Evolutionary conservation across 2,888 invertebrate species (phyloP), one percentile per base, ranked within the genome.

Genomic region (Cataglyphis albicans): DNA sequence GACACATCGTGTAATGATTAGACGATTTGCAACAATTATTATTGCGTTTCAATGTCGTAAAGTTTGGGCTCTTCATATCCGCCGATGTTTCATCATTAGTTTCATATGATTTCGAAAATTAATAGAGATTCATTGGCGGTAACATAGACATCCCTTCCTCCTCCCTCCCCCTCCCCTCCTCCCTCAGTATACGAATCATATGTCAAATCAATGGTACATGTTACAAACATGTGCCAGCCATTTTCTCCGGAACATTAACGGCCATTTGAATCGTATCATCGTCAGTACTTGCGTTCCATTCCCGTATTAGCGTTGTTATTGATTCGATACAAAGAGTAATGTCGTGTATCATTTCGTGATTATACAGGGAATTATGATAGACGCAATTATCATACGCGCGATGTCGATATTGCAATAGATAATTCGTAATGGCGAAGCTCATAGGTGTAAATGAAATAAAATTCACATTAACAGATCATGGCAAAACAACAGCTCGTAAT

Each of bases 141-240:
- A 61, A 70, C 83, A 80, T 64, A 65, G 78, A 80, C 85, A 82
- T 7, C 7, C n/a, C 6, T 35, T 6, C 1, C 25, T 1, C 25
- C 1, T 25, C 1, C 25, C 25, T 0, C 25, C 35, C 35, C 6
- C 35, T 2, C 29, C 6, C 52, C 6, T 52, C 52, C 0, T 84
- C 82, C 78, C 41, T 70, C 81, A 82, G 87, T 85, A 52, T n/a
- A n/a, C 52, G 52, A 88, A 85, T 84, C 82, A 67, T 83, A 83
- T 74, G 78, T 67, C 83, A 85, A 85, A 88, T 88, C 88, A 84
- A 87, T 84, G 88, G 74, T n/a, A 84, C 52, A 52, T 82, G 75
- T 88, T 87, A 84, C 80, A 72, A 83, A 81, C 85, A 87, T 74
- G 67, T 83, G 84, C 61, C 48, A 72, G 63, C 57, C 70, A 80